phyloP scores from a whole-genome alignment of 2,797 vertebrate genomes.

The Spinus pinus region DNA sequence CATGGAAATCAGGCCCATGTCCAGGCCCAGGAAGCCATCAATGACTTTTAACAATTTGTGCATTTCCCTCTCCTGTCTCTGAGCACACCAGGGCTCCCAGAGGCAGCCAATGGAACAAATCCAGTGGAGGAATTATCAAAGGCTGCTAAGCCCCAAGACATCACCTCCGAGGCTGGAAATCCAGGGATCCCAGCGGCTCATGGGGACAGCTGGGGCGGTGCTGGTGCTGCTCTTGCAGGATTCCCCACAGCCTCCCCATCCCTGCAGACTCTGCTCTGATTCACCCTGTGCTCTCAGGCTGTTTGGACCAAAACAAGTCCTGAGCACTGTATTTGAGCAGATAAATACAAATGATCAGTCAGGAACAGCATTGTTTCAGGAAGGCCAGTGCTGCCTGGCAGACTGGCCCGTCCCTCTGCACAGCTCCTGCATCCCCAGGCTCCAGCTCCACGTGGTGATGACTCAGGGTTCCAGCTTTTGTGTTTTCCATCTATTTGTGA shows the following conservation, averaged over 20 bases:
- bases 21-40: not conserved
- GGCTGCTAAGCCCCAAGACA: not conserved
- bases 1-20: not conserved
- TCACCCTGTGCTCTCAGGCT: not conserved
- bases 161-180: not conserved
- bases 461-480: not conserved
- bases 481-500: not conserved
- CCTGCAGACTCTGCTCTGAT: not conserved
- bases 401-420: rapidly evolving
- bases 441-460: not conserved
- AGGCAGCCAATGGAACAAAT: not conserved
- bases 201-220: not conserved
- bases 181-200: not conserved
- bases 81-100: not conserved
- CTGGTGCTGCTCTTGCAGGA: not conserved
- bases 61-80: not conserved
- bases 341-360: not conserved
- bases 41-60: not conserved
- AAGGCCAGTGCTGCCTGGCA: not conserved
- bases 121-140: not conserved
- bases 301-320: not conserved
- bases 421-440: not conserved
- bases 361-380: not conserved
- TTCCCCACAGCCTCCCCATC: not conserved
- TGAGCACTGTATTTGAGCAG: not conserved